Evolutionary conservation across 2,113 vertebrate species (phyloP).

Genomic region (Dromas ardeola): DNA sequence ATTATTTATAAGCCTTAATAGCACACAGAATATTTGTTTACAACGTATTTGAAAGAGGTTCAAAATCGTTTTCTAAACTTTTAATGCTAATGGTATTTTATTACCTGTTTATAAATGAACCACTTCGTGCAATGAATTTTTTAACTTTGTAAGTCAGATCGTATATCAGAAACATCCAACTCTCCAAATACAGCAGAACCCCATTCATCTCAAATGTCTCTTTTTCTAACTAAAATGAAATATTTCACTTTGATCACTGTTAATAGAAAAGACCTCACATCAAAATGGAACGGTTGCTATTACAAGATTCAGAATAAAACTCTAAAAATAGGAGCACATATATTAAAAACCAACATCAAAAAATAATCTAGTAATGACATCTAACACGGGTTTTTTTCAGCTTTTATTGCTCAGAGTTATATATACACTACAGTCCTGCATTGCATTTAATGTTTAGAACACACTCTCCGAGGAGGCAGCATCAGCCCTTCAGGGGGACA

Average conservation of each 20-base stretch:
- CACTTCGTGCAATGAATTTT: conserved; percentile 6
- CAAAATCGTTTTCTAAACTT: neutral
- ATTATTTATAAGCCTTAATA: neutral
- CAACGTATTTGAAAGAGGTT: neutral
- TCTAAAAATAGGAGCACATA: conserved; percentile 47
- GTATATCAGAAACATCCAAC: conserved; percentile 4
- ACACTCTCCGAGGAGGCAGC: neutral
- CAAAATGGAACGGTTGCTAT: conserved; percentile 33
- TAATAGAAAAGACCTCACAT: conserved; percentile 27
- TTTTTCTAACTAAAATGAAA: conserved; percentile 36
- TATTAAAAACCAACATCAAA: conserved; percentile 48
- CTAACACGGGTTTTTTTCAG: neutral
- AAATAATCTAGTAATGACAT: neutral
- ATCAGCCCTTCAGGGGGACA: neutral
- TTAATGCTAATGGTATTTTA: neutral
- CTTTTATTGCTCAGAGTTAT: neutral
- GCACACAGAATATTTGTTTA: neutral
- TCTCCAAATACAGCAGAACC: conserved; percentile 9
- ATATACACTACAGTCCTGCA: neutral
- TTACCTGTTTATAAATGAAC: neutral
- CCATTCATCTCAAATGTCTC: conserved; percentile 49
- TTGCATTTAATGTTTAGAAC: neutral
- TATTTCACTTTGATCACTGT: conserved; percentile 53
- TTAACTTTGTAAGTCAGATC: neutral
- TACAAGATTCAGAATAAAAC: conserved; percentile 47